A percentile compares a stretch with the other conserved stretches of the same genome.
Evolutionary conservation across 2,888 invertebrate species (phyloP).

Genomic region (Epinotia demarniana): DNA sequence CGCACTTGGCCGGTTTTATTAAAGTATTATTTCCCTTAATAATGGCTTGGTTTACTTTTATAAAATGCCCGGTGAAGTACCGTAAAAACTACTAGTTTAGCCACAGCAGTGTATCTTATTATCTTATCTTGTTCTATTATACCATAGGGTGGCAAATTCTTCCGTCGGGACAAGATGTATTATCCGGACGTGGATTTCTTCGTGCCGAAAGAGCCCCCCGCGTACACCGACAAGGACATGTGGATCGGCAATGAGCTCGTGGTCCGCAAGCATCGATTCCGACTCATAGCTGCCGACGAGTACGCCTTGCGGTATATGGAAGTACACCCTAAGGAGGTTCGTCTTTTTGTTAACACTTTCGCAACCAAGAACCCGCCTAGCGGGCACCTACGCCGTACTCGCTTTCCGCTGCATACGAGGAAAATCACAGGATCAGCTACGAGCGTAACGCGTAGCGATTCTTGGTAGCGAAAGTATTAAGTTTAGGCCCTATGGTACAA

Average conservation of each 20-base stretch:
- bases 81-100: neutral
- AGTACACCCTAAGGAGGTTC: constrained; percentile 88
- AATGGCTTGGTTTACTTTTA: too few species aligned
- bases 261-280: constrained; percentile 91
- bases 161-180: constrained; percentile 87
- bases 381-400: too few species aligned
- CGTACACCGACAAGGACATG: constrained; percentile 92
- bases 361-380: too few species aligned
- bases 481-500: neutral
- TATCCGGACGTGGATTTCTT: constrained; percentile 90
- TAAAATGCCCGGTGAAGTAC: too few species aligned
- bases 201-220: constrained; percentile 88
- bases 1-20: too few species aligned
- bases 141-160: constrained; percentile 86
- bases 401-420: too few species aligned
- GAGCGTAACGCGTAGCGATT: too few species aligned
- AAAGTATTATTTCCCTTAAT: too few species aligned
- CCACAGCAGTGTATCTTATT: neutral
- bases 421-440: too few species aligned
- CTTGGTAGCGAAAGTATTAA: too few species aligned
- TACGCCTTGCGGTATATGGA: constrained; percentile 96
- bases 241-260: constrained; percentile 92
- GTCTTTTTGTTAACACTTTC: neutral
- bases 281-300: constrained; percentile 92
- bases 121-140: neutral